Evolutionary conservation across 1,140 invertebrate species (phyloP).

Genomic region (Drosophila seguyi): DNA sequence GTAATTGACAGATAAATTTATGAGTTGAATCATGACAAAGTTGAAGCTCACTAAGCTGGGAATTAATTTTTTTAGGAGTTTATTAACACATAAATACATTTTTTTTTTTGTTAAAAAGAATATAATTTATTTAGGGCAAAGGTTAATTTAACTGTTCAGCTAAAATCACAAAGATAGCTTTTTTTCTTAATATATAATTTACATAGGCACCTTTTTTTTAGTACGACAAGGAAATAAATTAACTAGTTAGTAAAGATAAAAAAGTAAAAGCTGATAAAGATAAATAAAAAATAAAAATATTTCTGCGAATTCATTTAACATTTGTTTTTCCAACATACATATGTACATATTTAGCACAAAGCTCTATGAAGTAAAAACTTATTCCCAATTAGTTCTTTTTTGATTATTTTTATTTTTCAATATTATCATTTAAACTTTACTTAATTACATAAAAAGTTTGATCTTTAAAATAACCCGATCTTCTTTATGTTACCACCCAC

Average conservation of each 20-base stretch:
- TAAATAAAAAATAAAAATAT: no score
- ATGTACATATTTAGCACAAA: no score
- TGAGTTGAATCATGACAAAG: slow-evolving; percentile 14
- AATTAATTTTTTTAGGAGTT: not conserved
- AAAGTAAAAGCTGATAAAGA: no score
- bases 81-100: not conserved
- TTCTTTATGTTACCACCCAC: not conserved
- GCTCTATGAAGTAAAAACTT: no score
- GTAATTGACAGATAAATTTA: slow-evolving; percentile 21
- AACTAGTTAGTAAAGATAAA: no score
- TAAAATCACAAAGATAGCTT: not conserved
- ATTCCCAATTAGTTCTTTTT: not conserved
- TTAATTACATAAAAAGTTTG: not conserved
- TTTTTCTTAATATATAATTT: not conserved
- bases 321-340: no score
- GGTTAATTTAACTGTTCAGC: not conserved
- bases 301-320: no score
- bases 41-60: not conserved
- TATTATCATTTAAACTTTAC: not conserved
- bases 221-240: not conserved
- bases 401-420: not conserved
- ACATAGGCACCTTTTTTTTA: not conserved
- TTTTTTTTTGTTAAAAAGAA: not conserved
- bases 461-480: not conserved
- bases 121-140: not conserved